These are phyloP conservation scores for Paramisgurnus dabryanus DNA, from an alignment of 2,113 vertebrate species.

Conservation along the genomic window DNA sequence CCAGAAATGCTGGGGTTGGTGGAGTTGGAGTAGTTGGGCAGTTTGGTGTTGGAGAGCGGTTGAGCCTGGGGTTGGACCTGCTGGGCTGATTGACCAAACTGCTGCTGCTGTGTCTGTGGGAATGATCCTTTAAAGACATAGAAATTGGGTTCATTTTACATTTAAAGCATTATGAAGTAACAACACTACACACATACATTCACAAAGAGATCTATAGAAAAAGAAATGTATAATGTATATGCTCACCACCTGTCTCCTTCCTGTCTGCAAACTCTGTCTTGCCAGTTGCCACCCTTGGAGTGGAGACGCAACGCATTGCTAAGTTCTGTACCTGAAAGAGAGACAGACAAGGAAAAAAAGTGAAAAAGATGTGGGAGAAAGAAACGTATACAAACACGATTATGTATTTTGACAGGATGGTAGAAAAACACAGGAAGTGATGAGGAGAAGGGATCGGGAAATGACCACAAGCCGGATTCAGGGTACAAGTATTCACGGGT, in stretches of 20 bases:
- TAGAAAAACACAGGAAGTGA: no score
- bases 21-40: constrained; percentile 64
- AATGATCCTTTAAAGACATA: constrained; percentile 39
- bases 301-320: constrained; percentile 71
- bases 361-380: not conserved
- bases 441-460: no score
- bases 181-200: not conserved
- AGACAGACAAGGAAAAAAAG: not conserved
- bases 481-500: no score
- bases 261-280: constrained; percentile 76
- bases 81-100: constrained; percentile 81
- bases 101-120: constrained; percentile 78
- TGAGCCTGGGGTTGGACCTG: constrained; percentile 78
- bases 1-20: constrained; percentile 55
- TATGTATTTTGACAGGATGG: no score
- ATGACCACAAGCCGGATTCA: no score
- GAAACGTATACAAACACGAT: not conserved
- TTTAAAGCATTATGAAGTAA: not conserved
- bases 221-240: not conserved
- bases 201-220: not conserved
- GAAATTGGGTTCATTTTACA: not conserved
- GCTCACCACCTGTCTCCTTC: constrained; percentile 68
- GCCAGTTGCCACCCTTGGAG: constrained; percentile 63
- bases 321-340: constrained; percentile 74
- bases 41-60: constrained; percentile 76